Evolutionary conservation across 2,113 vertebrate genomes (phyloP), one percentile per base, ranked within the genome.

Genomic region (Brachionichthys hirsutus): DNA sequence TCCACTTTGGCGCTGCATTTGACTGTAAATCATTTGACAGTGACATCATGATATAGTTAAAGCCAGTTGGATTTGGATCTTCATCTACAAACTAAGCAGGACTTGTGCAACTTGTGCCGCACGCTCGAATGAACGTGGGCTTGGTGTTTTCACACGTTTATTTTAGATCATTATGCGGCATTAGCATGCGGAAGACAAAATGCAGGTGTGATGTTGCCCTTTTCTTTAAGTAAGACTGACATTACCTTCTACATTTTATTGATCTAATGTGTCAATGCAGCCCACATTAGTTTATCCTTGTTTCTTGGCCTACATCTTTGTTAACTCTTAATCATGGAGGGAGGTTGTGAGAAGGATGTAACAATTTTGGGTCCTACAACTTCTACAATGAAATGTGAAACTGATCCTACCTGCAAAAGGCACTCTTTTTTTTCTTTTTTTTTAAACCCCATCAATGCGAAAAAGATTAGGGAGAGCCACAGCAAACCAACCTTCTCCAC

Each of bases 1-100:
- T 77, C 70, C 71, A 84, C 81, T 73, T 70, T 73, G 55, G 24
- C 24, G 49, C 52, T 46, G 19, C 40, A 52, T 54, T 60, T 46
- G 18, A 63, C 56, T 62, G 62, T 30, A 30, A 30, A 30, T 30
- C 24, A 30, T 6, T 30, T 8, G 8, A 2, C 8, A 30, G 24
- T 30, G 3, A 30, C 3, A 8, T 30, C 24, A 6, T 30, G 24
- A 30, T 6, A 30, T 30, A 3, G 24, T 6, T 30, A 1, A 30
- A 30, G 24, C 15, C 49, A 57, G 30, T 56, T 35, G 4, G 36
- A 45, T 51, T 51, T 22, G 41, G 12, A 16, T 12, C 40, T 64
- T 46, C 18, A 40, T 44, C 38, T 64, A 50, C n/a, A 49, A 72
- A 54, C 46, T 65, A 51, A 16, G 10, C 50, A 40, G 16, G 49